These are phyloP conservation scores for Philonicus albiceps DNA, from an alignment of 2,888 invertebrate genomes.

Conservation along the genomic window DNA sequence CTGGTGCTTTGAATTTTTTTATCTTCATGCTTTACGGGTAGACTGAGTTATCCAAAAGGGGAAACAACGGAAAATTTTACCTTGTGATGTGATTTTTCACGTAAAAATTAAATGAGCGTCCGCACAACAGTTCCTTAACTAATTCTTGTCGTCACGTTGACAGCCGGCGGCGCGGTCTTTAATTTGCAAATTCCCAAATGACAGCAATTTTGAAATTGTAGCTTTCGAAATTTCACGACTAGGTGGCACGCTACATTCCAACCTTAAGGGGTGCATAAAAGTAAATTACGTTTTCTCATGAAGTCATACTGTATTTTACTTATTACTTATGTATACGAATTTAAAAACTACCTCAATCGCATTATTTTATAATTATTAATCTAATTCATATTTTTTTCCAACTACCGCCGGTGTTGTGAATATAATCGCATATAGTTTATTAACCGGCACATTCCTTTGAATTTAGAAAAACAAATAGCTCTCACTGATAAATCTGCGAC, in stretches of 20 bases:
- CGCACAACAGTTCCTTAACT: neutral
- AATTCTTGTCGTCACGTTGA: neutral
- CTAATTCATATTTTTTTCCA: too few species aligned
- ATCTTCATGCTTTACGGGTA: slow-evolving; percentile 42
- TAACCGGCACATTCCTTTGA: too few species aligned
- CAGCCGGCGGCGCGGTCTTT: neutral
- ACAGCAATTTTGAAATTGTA: neutral
- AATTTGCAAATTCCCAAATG: neutral
- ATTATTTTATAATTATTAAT: too few species aligned
- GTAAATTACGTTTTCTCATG: too few species aligned
- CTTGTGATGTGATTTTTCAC: slow-evolving; percentile 7
- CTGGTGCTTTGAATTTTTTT: slow-evolving; percentile 25
- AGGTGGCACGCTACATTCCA: neutral
- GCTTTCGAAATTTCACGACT: neutral
- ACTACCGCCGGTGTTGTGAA: too few species aligned
- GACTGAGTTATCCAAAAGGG: neutral
- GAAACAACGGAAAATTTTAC: slow-evolving; percentile 38
- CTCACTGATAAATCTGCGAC: too few species aligned
- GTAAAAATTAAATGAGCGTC: neutral
- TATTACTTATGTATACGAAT: too few species aligned
- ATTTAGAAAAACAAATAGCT: too few species aligned
- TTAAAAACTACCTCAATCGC: too few species aligned
- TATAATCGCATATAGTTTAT: too few species aligned
- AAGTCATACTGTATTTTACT: too few species aligned
- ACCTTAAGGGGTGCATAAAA: neutral